Evolutionary conservation across 2,888 invertebrate species (phyloP), one percentile per base, ranked within the genome.

Genomic region (Trachelus tabidus): DNA sequence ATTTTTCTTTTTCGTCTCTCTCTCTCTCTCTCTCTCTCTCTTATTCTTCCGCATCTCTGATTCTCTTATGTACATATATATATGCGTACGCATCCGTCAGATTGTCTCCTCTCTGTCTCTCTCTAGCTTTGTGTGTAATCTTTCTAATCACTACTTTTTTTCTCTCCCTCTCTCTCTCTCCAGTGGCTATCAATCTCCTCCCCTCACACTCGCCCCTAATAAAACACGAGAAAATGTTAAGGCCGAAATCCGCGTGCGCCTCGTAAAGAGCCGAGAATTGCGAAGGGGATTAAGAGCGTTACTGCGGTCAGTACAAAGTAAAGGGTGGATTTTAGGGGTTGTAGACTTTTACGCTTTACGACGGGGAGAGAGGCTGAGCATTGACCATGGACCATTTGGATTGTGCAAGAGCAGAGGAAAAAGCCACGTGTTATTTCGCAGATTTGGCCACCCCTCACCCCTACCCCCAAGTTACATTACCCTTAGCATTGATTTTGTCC

Each of bases 181-280:
- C 9, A 56, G 56, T 56, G 2, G 56, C 56, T 56, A 23, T 56
- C 56, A 56, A 56, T 56, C 56, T 56, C 56, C 2, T 15, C 9
- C 56, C 23, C 23, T 37, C 37, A 37, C 56, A 56, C 56, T 56
- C 23, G 9, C 23, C 56, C 56, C 23, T 23, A 23, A 56, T 56
- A 56, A 56, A 56, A 56, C 23, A 56, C 23, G 23, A 9, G 71
- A 33, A 34, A 71, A 71, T 12, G 71, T 71, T 71, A 71, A 30
- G 31, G 30, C 2, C 23, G 33, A 33, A 34, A 71, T 31, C 71
- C 71, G 71, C 71, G 71, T 71, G 12, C 33, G 31, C 12, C 71
- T 71, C 71, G 71, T 71, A 71, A 71, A 71, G 71, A 71, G 33
- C 33, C 71, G 71, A 71, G 71, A 71, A 71, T 71, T 71, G 71